Percentiles rank a stretch among this genome's conserved stretches.
phyloP scores from a whole-genome alignment of 2,113 vertebrate genomes.

The Phocoena phocoena region DNA sequence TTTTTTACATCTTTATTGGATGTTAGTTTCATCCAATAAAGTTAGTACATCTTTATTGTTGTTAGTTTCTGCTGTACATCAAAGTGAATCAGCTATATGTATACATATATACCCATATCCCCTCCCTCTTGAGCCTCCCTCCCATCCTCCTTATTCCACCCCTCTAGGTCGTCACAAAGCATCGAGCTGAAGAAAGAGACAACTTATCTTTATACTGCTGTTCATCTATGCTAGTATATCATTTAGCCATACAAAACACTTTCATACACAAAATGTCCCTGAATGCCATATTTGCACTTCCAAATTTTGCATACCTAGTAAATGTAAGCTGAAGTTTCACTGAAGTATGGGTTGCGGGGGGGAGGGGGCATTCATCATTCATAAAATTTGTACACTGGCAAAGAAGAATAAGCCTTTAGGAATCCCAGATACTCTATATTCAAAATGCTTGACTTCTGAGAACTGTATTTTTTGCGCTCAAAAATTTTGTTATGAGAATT shows the following conservation, averaged over 20 bases:
- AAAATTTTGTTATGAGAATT: neutral
- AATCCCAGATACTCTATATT: neutral
- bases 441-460: neutral
- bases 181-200: neutral
- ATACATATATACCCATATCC: too few relatives aligned
- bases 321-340: neutral
- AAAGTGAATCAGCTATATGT: too few relatives aligned
- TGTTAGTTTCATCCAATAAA: too few relatives aligned
- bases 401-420: neutral
- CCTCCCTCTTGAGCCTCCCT: too few relatives aligned
- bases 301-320: neutral
- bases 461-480: neutral
- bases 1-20: neutral
- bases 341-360: neutral
- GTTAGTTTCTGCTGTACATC: too few relatives aligned
- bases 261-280: neutral
- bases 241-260: neutral
- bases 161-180: too few relatives aligned
- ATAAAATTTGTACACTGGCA: neutral
- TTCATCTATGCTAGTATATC: neutral
- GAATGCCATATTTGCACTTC: neutral
- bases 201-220: neutral
- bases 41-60: too few relatives aligned
- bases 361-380: neutral
- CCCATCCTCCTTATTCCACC: too few relatives aligned